Evolutionary conservation across 2,888 invertebrate genomes (phyloP), one percentile per base, ranked within the genome.

Genomic region (Pyrrhosoma nymphula): DNA sequence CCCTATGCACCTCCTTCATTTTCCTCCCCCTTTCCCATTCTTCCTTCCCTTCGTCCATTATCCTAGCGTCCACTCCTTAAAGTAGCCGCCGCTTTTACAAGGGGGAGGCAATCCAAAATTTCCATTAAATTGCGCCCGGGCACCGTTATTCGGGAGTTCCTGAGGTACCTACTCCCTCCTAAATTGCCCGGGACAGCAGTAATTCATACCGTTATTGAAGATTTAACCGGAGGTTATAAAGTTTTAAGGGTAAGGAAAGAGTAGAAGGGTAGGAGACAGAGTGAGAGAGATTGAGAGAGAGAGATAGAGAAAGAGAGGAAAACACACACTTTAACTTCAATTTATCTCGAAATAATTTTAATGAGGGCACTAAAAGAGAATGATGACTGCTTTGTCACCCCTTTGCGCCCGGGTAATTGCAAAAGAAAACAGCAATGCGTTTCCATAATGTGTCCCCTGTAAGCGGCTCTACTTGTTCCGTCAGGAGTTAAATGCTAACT

Each of bases 331-430:
- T 30, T 10, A 30, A 75, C 75, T 82, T 82, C 82, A 82, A 82
- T 82, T 82, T 35, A 82, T 82, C 82, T 82, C 82, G 82, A 82
- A 82, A 82, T 82, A 82, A 82, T 82, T 82, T 82, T 82, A 82
- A 82, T 82, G 82, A 82, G 82, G 26, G 82, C 82, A 82, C 82
- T 82, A 35, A 82, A 82, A 82, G 82, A 82, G 82, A 82, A 82
- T 35, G 35, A 82, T 82, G 82, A 35, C 82, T 82, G 82, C 82
- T 82, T 82, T 82, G 82, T 82, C 82, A 35, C 82, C 82, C 82
- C 82, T 35, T 35, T 82, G 82, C 82, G 35, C 82, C 60, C 60
- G 2, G 82, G 82, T 82, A 82, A 82, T 82, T 82, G 35, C 82
- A 35, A 82, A 82, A 82, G 82, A 30, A 82, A 82, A 82, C 82